These are phyloP conservation scores for Lapara coniferarum DNA, from an alignment of 2,888 invertebrate species.

Conservation along the genomic window DNA sequence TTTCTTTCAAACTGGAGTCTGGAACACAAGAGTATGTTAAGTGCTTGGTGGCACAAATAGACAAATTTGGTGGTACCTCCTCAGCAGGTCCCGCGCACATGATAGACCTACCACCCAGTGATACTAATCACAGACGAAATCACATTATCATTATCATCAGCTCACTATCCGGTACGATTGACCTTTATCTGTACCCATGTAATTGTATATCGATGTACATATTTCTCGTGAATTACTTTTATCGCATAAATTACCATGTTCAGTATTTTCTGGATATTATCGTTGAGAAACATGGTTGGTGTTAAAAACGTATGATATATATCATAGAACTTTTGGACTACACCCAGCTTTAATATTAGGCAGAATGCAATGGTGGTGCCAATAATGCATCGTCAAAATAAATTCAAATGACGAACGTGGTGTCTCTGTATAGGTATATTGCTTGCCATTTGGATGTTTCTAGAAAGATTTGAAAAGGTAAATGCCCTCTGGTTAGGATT, in stretches of 20 bases:
- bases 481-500: neutral
- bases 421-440: neutral
- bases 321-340: neutral
- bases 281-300: neutral
- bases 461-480: neutral
- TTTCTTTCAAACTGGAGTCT: too few relatives aligned
- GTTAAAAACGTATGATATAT: neutral
- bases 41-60: too few relatives aligned
- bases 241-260: neutral
- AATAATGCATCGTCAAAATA: conserved; percentile 5
- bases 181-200: too few relatives aligned
- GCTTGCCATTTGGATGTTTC: neutral
- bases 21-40: too few relatives aligned
- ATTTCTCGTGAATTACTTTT: neutral
- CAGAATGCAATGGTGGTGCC: neutral
- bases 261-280: neutral
- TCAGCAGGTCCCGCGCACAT: too few relatives aligned
- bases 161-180: too few relatives aligned
- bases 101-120: too few relatives aligned
- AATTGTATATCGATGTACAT: neutral
- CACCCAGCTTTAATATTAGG: conserved; percentile 14
- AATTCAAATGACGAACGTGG: neutral
- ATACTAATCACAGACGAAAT: too few relatives aligned
- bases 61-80: too few relatives aligned
- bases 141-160: too few relatives aligned